phyloP scores from a whole-genome alignment of 2,113 vertebrate species.

The Amphiprion ocellaris region DNA sequence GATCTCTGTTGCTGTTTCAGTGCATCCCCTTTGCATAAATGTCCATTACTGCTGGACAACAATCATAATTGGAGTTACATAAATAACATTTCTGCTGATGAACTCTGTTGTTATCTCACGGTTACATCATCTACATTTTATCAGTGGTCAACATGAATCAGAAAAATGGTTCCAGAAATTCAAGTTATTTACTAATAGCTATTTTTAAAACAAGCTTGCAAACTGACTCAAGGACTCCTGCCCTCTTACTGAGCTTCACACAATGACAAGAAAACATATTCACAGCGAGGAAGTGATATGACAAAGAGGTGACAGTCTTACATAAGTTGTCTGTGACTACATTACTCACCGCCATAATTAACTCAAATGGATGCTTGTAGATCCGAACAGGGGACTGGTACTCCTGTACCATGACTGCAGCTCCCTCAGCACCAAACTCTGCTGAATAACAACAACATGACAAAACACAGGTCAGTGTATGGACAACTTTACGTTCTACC shows the following conservation, averaged over 20 bases:
- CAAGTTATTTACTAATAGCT: neutral
- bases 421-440: conserved; percentile 4
- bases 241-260: neutral
- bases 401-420: conserved; percentile 93
- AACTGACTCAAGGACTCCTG: neutral
- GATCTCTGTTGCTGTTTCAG: neutral
- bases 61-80: neutral
- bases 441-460: conserved; percentile 5
- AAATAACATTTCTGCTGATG: neutral
- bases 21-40: neutral
- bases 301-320: too few species aligned
- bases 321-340: too few species aligned
- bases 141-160: neutral
- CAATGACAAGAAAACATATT: neutral
- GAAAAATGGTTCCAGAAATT: neutral
- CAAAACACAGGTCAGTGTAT: neutral
- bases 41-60: neutral
- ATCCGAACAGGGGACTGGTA: conserved; percentile 97
- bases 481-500: neutral
- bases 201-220: neutral
- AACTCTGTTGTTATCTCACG: conserved; percentile 6
- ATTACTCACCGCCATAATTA: conserved; percentile 96
- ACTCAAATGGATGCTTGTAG: conserved; percentile 95
- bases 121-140: conserved; percentile 1
- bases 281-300: too few species aligned